A percentile compares a stretch with the other conserved stretches of the same genome.
phyloP scores from a whole-genome alignment of 2,113 vertebrate species.

The Catharus fuscescens region DNA sequence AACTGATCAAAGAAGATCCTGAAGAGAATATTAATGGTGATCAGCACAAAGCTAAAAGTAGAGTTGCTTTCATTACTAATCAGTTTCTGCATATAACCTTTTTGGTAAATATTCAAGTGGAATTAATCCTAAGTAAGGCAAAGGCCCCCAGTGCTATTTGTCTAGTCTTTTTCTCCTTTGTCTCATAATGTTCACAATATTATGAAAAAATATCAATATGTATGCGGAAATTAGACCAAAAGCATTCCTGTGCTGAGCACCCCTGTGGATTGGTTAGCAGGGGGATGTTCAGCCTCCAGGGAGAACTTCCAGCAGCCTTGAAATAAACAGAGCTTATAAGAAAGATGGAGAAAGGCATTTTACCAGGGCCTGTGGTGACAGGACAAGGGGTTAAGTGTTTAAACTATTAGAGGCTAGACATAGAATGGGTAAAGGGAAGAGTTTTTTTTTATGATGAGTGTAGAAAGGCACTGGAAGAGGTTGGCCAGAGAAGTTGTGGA shows the following conservation, averaged over 20 bases:
- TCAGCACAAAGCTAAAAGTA: neutral
- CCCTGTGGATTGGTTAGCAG: neutral
- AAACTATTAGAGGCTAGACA: neutral
- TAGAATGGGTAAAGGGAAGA: neutral
- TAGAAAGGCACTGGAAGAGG: neutral
- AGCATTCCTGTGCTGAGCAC: neutral
- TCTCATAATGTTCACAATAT: neutral
- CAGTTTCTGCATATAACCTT: neutral
- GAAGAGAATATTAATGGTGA: neutral
- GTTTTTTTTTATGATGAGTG: neutral
- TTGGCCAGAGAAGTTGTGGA: neutral
- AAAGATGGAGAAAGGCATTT: neutral
- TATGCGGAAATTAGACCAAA: neutral
- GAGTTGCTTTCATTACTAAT: neutral
- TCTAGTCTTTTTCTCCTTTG: neutral
- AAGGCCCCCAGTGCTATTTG: neutral
- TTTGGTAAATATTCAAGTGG: neutral
- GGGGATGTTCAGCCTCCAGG: accelerated
- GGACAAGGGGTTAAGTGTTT: neutral
- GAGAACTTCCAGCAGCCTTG: neutral
- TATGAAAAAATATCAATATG: neutral
- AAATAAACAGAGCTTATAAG: neutral
- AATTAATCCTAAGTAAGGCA: neutral
- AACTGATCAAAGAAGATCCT: neutral
- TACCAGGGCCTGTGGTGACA: neutral